Percentiles rank a stretch among this genome's conserved stretches.
These are phyloP conservation scores for Sceloporus tristichus DNA, from an alignment of 2,113 vertebrate genomes.

Conservation along the genomic window DNA sequence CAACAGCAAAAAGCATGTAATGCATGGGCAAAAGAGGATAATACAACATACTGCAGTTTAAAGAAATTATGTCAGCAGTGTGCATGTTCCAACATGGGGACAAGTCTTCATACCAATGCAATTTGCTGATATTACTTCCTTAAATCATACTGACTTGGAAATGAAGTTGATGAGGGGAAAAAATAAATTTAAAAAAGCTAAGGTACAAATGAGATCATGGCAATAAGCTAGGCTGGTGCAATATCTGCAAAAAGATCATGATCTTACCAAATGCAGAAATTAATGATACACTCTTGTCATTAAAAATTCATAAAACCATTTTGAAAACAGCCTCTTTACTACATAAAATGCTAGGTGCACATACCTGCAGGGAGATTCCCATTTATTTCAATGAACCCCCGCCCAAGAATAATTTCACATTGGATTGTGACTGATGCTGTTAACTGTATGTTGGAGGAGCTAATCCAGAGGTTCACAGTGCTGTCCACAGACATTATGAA, in stretches of 20 bases:
- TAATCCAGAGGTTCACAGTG: no score
- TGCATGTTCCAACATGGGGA: neutral
- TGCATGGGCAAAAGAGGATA: neutral
- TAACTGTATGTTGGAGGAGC: no score
- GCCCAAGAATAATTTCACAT: no score
- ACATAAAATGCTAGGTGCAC: neutral
- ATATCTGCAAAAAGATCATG: neutral
- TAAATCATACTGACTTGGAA: neutral
- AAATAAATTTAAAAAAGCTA: neutral
- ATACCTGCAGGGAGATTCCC: neutral
- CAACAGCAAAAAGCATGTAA: no score
- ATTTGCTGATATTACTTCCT: neutral
- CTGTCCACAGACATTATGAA: no score
- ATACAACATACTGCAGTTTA: neutral
- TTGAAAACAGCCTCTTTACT: neutral
- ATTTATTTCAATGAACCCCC: neutral
- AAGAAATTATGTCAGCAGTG: neutral
- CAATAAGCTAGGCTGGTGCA: neutral
- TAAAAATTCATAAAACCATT: neutral
- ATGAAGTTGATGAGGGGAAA: neutral
- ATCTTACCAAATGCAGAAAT: neutral
- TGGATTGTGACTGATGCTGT: no score
- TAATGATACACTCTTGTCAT: neutral
- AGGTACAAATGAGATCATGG: neutral
- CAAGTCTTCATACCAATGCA: neutral